Percentiles rank a stretch among this genome's conserved stretches.
These are phyloP conservation scores for Carassius gibelio DNA, from an alignment of 2,113 vertebrate genomes.

Conservation along the genomic window DNA sequence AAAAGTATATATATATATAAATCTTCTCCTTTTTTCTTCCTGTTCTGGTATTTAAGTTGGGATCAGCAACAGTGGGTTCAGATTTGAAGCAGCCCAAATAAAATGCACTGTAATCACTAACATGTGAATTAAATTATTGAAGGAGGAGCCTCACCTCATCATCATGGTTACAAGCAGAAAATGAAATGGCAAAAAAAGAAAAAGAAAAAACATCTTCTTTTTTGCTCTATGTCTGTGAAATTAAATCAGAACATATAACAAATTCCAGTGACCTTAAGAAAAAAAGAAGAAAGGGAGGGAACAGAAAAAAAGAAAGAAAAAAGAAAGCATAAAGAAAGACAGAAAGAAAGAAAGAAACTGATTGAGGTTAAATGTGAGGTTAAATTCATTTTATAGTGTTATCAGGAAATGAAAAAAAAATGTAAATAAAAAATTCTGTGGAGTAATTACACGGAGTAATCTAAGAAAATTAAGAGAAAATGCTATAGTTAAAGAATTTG, in stretches of 20 bases:
- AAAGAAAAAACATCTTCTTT: too few relatives aligned
- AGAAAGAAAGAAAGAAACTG: too few relatives aligned
- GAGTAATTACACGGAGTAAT: neutral
- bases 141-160: neutral
- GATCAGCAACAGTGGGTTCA: neutral
- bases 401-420: neutral
- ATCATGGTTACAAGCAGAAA: neutral
- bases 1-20: neutral
- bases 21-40: neutral
- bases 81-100: neutral
- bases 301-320: too few relatives aligned
- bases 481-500: neutral
- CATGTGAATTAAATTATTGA: slow-evolving; percentile 46
- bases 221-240: neutral
- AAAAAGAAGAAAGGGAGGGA: too few relatives aligned
- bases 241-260: neutral
- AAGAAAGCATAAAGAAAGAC: too few relatives aligned
- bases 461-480: neutral
- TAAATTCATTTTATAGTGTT: neutral
- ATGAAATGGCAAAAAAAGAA: neutral
- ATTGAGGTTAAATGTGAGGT: neutral
- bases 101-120: slow-evolving; percentile 25
- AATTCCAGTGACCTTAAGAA: neutral
- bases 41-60: neutral
- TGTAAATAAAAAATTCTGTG: neutral